These are phyloP conservation scores for Pithys albifrons DNA, from an alignment of 2,113 vertebrate species.

Conservation along the genomic window DNA sequence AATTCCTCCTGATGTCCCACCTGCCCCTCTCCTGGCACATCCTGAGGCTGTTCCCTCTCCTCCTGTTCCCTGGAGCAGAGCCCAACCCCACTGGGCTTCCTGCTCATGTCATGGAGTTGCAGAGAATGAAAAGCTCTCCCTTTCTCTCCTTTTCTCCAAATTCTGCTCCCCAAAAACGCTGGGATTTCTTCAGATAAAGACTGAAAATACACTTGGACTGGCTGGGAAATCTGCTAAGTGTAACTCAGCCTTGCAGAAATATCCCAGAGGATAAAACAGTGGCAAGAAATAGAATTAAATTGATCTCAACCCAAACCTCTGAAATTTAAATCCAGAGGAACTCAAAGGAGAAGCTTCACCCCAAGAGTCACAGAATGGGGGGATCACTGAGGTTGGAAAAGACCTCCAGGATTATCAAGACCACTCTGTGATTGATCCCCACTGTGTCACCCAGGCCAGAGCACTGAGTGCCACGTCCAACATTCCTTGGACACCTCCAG, in stretches of 20 bases:
- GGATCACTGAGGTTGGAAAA: not conserved
- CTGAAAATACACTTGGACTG: not conserved
- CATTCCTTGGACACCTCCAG: not conserved
- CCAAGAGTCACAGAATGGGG: not conserved
- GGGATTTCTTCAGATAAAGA: not conserved
- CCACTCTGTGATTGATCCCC: not conserved
- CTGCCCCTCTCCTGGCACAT: not conserved
- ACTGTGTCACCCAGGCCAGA: not conserved
- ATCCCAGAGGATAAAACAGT: not conserved
- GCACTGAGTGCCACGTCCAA: not conserved
- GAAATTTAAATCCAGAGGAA: not conserved
- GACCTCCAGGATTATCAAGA: not conserved
- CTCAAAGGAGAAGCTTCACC: not conserved
- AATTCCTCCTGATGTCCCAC: not conserved
- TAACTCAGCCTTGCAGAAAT: not conserved
- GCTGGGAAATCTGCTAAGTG: not conserved
- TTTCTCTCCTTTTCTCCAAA: not conserved
- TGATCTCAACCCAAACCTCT: not conserved
- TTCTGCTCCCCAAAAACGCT: not conserved
- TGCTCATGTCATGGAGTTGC: not conserved
- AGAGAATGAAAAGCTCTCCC: not conserved
- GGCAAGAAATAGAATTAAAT: not conserved
- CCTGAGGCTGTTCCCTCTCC: not conserved
- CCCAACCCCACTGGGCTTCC: not conserved
- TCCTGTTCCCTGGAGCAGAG: not conserved